Conservation (phyloP, 53 echinoderm and acorn worm genomes). For the Zoroaster sp. region DNA sequence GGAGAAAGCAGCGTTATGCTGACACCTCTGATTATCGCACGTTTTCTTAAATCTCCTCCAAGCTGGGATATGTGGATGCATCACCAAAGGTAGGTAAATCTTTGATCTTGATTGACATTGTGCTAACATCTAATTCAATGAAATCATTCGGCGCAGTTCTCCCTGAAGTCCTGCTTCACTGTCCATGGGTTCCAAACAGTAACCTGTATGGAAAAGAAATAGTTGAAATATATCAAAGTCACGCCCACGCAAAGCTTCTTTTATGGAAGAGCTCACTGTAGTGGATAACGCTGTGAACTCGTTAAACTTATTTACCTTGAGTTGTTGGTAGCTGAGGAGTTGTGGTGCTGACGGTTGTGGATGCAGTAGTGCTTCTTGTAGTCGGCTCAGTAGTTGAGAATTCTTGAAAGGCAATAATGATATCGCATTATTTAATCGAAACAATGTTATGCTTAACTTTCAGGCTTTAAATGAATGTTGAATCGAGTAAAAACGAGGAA, state of each 20-base stretch:
- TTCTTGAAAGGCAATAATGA: too few relatives aligned
- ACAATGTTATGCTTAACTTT: too few relatives aligned
- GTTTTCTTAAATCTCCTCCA: not conserved
- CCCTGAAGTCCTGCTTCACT: not conserved
- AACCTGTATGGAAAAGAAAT: not conserved
- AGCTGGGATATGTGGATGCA: not conserved
- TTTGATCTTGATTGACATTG: not conserved
- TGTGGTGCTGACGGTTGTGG: conserved; percentile 3
- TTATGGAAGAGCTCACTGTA: too few relatives aligned
- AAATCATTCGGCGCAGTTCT: not conserved
- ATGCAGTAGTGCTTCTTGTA: too few relatives aligned
- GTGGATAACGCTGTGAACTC: not conserved
- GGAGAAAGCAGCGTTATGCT: too few relatives aligned
- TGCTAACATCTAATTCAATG: not conserved
- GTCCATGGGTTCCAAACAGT: not conserved
- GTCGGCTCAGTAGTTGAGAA: too few relatives aligned
- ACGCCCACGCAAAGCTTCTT: too few relatives aligned
- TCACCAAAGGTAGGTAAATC: not conserved
- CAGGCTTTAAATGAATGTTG: too few relatives aligned
- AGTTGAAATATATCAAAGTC: not conserved
- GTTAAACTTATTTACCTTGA: not conserved
- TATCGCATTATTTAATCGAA: too few relatives aligned
- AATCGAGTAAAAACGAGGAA: too few relatives aligned
- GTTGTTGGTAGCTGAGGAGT: conserved; percentile 9
- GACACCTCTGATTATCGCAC: not conserved